Evolutionary conservation across 2,797 vertebrate genomes (phyloP).

Genomic region (Galagoides demidoff): DNA sequence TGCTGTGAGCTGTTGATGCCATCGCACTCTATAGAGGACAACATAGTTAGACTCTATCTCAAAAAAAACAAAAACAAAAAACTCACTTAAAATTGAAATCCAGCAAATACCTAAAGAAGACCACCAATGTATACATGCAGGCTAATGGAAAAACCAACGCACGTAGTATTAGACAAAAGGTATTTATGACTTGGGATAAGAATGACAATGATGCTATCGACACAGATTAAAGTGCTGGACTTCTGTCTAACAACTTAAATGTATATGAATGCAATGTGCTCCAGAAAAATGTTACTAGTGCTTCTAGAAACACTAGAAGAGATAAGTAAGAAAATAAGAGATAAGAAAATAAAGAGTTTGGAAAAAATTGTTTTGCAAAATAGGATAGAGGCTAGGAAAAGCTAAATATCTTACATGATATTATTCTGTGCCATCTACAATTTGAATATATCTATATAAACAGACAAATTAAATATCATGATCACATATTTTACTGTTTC

Average conservation of each 20-base stretch:
- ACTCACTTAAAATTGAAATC: constrained; percentile 44
- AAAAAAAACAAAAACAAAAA: not conserved
- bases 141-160: constrained; percentile 41
- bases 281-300: not conserved
- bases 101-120: constrained; percentile 9
- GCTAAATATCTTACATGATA: not conserved
- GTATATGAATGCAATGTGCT: not conserved
- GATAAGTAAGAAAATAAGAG: not conserved
- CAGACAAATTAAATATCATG: constrained; percentile 14
- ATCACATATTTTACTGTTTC: constrained; percentile 21
- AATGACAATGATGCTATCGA: not conserved
- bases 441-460: constrained; percentile 22
- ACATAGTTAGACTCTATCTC: no score
- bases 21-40: no score
- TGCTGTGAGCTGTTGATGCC: no score
- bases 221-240: not conserved
- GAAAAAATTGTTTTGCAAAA: constrained; percentile 46
- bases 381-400: not conserved
- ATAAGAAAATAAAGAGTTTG: not conserved
- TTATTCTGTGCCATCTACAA: not conserved
- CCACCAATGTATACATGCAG: not conserved
- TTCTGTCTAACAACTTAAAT: constrained; percentile 20
- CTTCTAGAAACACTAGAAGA: constrained; percentile 46
- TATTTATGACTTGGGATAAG: constrained; percentile 49
- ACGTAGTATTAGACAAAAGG: not conserved